Evolutionary conservation across 92 coral and sea anemone genomes (phyloP), one percentile per base, ranked within the genome.

Genomic region (Zoanthus sansibaricus): DNA sequence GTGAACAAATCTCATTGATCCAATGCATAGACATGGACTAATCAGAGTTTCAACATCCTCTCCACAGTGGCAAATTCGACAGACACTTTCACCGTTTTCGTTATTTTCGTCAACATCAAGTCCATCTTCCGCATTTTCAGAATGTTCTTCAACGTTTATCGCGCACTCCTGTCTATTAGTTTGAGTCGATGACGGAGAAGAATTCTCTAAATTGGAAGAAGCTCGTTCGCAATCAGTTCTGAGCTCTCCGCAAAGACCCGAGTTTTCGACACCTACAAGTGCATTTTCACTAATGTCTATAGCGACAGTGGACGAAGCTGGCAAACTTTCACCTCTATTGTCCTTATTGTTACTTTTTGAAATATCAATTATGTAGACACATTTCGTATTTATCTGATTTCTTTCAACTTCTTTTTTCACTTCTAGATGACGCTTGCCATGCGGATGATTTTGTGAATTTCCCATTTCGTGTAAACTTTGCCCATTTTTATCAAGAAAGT

Each of bases 21-120:
- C 99, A 16, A 94, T 97, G 46, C 99, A 97, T 69, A 92, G 31
- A 88, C 99, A 97, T 0, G 99, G 99, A 54, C 99, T 97, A 10
- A 97, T 94, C 20, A 97, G 87, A 0, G 79, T 17, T 37, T 93
- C 99, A 6, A 56, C 55, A 14, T 97, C 99, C 1, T 87, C 88
- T 31, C 89, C 92, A 73, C 99, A 89, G 49, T 97, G 99, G 77
- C 99, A 97, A 25, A 97, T 97, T 25, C 99, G 92, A 79, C 99
- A 97, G 1, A 90, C 94, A 68, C 18, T 47, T 68, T 80, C 85
- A 25, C 15, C 32, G 32, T 47, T 80, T 47, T 66, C 85, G 9
- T 30, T 52, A 56, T 64, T 49, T 3, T 80, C 85, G 2, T 67
- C 85, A 80, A 80, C 66, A n/a, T 66, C 15, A 4, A 9, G n/a